phyloP scores from a whole-genome alignment of 1,140 invertebrate species.

The Panulirus ornatus region DNA sequence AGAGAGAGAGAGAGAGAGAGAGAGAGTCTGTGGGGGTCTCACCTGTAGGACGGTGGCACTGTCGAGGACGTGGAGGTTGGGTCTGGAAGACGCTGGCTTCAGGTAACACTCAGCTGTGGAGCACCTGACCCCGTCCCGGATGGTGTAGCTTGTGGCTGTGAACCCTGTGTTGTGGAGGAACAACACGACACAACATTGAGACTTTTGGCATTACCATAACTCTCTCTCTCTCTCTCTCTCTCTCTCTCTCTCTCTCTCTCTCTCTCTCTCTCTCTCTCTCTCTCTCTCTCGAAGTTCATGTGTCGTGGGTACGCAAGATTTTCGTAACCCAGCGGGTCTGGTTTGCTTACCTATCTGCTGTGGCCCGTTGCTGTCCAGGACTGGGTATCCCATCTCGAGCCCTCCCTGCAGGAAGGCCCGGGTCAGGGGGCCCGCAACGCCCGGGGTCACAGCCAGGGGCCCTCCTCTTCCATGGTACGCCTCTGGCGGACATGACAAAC shows the following conservation, averaged over 20 bases:
- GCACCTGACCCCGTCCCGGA: conserved; percentile 9
- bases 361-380: conserved; percentile 18
- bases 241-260: too few species aligned
- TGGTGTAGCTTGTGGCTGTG: neutral
- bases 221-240: too few species aligned
- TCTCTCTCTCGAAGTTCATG: too few species aligned
- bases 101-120: conserved; percentile 14
- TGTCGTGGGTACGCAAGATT: too few species aligned
- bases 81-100: neutral
- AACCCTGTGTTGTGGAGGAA: conserved; percentile 4
- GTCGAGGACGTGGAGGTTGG: conserved; percentile 37
- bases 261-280: too few species aligned
- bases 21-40: too few species aligned
- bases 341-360: neutral
- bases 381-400: neutral
- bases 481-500: conserved; percentile 8
- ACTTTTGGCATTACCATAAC: too few species aligned
- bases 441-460: conserved; percentile 36
- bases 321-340: too few species aligned
- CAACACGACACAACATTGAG: neutral
- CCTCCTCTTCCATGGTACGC: conserved; percentile 22
- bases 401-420: conserved; percentile 38
- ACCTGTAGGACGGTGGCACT: conserved; percentile 16
- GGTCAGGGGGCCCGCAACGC: neutral
- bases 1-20: too few species aligned